Evolutionary conservation across 2,113 vertebrate genomes (phyloP).

Genomic region (Platycercus adscitus): DNA sequence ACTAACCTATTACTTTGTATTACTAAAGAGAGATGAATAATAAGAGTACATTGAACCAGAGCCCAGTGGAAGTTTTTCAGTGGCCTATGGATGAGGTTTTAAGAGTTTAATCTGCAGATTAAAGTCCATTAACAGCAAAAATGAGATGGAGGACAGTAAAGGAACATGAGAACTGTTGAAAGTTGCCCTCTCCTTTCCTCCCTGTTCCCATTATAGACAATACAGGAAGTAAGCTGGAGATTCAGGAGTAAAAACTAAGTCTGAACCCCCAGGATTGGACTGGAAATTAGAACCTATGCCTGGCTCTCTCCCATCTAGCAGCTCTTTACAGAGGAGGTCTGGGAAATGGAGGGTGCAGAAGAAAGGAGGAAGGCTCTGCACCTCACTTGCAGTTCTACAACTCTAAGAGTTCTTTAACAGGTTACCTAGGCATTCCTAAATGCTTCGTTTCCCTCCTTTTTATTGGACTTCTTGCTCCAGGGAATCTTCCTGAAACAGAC

Average conservation of each 20-base stretch:
- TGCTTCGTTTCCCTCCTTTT: not conserved
- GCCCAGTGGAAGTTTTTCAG: not conserved
- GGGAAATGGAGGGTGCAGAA: not conserved
- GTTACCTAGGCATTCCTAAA: not conserved
- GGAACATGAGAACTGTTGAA: not conserved
- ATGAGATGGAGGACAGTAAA: not conserved
- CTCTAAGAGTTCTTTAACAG: not conserved
- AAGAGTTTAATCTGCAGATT: not conserved
- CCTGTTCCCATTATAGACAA: accelerated
- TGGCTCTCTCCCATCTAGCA: not conserved
- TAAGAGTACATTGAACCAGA: not conserved
- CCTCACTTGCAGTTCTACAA: not conserved
- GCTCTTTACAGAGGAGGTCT: accelerated
- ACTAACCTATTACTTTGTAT: not conserved
- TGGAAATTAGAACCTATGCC: not conserved
- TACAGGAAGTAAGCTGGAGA: not conserved
- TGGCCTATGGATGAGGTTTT: not conserved
- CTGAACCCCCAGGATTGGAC: accelerated
- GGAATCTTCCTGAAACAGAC: not conserved
- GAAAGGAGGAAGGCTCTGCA: not conserved
- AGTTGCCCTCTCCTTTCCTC: not conserved
- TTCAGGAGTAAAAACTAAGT: not conserved
- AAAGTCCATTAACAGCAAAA: not conserved
- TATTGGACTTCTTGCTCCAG: not conserved
- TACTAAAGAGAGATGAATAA: not conserved